Evolutionary conservation across 2,888 invertebrate species (phyloP).

Genomic region (Apamea epomidion): DNA sequence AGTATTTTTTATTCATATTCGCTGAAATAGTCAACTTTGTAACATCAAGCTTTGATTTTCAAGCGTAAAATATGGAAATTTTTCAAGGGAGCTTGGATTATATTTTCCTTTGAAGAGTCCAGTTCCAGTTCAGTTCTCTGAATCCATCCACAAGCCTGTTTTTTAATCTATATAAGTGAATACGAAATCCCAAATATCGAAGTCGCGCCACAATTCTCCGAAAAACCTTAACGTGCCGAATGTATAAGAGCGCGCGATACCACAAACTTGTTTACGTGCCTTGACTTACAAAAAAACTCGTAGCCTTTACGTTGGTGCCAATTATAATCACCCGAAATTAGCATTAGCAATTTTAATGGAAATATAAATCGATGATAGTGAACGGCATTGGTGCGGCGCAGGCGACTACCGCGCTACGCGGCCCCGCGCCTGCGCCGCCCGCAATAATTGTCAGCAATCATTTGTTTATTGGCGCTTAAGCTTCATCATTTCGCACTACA

Average conservation of each 20-base stretch:
- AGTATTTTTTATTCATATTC: not conserved
- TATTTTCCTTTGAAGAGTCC: not conserved
- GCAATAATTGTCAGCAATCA: slow-evolving; percentile 79
- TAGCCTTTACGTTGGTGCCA: slow-evolving; percentile 40
- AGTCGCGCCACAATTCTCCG: slow-evolving; percentile 30
- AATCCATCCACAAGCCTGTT: slow-evolving; percentile 14
- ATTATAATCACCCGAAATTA: slow-evolving; percentile 52
- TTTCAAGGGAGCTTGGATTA: not conserved
- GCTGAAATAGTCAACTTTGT: not conserved
- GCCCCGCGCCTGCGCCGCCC: slow-evolving; percentile 46
- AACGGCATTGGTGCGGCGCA: slow-evolving; percentile 48
- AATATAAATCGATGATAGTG: slow-evolving; percentile 66
- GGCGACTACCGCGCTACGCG: slow-evolving; percentile 73
- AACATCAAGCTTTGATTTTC: not conserved
- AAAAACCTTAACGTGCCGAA: slow-evolving; percentile 34
- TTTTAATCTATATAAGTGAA: slow-evolving; percentile 15
- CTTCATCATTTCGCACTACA: slow-evolving; percentile 80
- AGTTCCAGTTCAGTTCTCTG: not conserved
- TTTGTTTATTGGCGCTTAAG: slow-evolving; percentile 83
- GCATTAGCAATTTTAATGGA: slow-evolving; percentile 59
- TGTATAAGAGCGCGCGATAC: slow-evolving; percentile 10
- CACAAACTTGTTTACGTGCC: slow-evolving; percentile 45
- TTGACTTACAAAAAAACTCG: slow-evolving; percentile 48
- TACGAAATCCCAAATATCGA: slow-evolving; percentile 23
- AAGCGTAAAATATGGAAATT: not conserved